Evolutionary conservation across 2,797 vertebrate species (phyloP).

Genomic region (Argyrosomus regius): DNA sequence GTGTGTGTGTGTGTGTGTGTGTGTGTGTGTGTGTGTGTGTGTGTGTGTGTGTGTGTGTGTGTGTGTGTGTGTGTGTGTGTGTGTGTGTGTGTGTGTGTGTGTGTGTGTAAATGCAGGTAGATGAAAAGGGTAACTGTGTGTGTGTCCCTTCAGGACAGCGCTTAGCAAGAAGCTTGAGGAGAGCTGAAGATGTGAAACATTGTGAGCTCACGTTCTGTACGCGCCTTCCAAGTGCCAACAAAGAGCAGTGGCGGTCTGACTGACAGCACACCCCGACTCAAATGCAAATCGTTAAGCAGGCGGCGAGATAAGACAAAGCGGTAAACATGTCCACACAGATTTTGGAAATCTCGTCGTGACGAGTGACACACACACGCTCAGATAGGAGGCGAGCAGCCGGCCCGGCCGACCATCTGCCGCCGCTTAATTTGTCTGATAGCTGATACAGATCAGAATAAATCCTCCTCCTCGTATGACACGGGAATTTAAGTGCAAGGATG

Average conservation of each 20-base stretch:
- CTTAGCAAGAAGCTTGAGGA: conserved; percentile 38
- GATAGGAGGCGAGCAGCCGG: conserved; percentile 29
- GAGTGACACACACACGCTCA: conserved; percentile 21
- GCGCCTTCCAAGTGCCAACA: conserved; percentile 41
- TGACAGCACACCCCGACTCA: conserved; percentile 46
- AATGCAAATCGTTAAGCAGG: conserved; percentile 42
- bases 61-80: conserved; percentile 34
- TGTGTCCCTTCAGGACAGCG: conserved; percentile 35
- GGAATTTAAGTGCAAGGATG: conserved; percentile 32
- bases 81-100: conserved; percentile 16
- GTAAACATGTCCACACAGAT: conserved; percentile 47
- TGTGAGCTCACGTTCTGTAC: conserved; percentile 43
- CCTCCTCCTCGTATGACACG: conserved; percentile 23
- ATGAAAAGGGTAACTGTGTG: not conserved
- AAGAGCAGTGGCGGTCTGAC: conserved; percentile 37
- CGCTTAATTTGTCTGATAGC: conserved; percentile 43
- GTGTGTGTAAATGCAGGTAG: conserved; percentile 25
- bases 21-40: conserved; percentile 25
- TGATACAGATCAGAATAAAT: conserved; percentile 54
- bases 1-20: conserved; percentile 14
- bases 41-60: conserved; percentile 26
- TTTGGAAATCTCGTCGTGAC: conserved; percentile 35
- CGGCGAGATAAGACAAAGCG: conserved; percentile 41
- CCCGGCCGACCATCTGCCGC: conserved; percentile 43
- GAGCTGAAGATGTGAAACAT: conserved; percentile 44